These are phyloP conservation scores for Drosophila pseudotakahashii DNA, from an alignment of 2,888 invertebrate genomes.

Conservation along the genomic window DNA sequence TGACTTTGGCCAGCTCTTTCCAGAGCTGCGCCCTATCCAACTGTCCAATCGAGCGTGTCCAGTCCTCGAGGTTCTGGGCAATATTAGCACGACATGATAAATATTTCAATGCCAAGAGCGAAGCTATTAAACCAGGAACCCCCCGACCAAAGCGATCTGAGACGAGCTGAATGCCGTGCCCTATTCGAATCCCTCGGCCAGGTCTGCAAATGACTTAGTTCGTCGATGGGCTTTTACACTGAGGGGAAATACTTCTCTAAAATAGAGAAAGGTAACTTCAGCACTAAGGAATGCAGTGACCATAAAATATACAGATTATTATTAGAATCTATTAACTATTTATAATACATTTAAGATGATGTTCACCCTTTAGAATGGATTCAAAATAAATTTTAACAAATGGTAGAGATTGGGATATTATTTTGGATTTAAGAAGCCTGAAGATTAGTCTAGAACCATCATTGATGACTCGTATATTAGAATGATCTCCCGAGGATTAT, in stretches of 20 bases:
- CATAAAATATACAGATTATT: no score
- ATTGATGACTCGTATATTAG: background rate
- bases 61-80: slow-evolving; percentile 41
- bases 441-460: background rate
- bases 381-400: no score
- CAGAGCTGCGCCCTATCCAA: slow-evolving; percentile 39
- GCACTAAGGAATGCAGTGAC: no score
- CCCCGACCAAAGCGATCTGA: slow-evolving; percentile 21
- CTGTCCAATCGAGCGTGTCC: slow-evolving; percentile 53
- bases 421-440: background rate
- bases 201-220: slow-evolving; percentile 42
- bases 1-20: slow-evolving; percentile 13
- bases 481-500: background rate
- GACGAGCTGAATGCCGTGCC: slow-evolving; percentile 40
- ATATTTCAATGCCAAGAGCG: slow-evolving; percentile 69
- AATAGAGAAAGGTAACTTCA: no score
- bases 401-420: no score
- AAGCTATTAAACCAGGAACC: slow-evolving; percentile 56
- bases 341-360: no score
- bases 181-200: slow-evolving; percentile 31
- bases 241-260: no score
- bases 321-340: no score
- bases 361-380: no score
- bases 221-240: slow-evolving; percentile 19
- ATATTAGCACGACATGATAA: slow-evolving; percentile 56